phyloP scores from a whole-genome alignment of 2,113 vertebrate species.

The Menura novaehollandiae region DNA sequence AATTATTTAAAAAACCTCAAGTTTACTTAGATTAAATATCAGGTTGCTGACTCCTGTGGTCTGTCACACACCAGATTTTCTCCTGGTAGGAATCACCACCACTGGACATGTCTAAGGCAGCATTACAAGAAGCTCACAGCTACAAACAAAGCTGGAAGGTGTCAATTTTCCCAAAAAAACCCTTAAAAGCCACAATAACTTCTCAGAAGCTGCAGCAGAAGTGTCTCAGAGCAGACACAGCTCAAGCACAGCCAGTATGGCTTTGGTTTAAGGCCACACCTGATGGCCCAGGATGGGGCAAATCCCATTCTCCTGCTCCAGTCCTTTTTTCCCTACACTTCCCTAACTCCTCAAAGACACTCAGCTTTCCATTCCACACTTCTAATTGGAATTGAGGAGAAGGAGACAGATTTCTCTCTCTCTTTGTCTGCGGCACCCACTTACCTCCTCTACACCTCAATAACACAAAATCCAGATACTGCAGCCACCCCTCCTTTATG shows the following conservation, averaged over 20 bases:
- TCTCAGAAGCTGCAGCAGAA: neutral
- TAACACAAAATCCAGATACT: neutral
- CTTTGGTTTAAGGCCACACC: neutral
- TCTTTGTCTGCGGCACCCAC: neutral
- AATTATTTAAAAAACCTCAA: neutral
- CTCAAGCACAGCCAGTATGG: neutral
- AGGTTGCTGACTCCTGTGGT: neutral
- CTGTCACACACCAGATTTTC: neutral
- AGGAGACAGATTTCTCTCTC: neutral
- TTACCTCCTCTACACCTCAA: neutral
- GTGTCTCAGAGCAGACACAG: neutral
- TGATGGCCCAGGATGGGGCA: neutral
- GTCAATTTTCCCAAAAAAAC: neutral
- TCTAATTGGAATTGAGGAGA: neutral
- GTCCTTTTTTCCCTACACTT: neutral
- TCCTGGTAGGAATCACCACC: neutral
- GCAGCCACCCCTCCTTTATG: neutral
- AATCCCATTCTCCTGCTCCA: neutral
- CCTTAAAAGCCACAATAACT: neutral
- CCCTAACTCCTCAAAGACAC: neutral
- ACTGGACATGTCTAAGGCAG: fast-evolving
- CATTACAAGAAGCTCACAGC: neutral
- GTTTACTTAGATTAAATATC: neutral
- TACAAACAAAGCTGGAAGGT: neutral
- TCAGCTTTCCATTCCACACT: neutral